Base-by-base conservation (phyloP, 53 echinoderm and acorn worm species). In the Henricia sp. region DNA sequence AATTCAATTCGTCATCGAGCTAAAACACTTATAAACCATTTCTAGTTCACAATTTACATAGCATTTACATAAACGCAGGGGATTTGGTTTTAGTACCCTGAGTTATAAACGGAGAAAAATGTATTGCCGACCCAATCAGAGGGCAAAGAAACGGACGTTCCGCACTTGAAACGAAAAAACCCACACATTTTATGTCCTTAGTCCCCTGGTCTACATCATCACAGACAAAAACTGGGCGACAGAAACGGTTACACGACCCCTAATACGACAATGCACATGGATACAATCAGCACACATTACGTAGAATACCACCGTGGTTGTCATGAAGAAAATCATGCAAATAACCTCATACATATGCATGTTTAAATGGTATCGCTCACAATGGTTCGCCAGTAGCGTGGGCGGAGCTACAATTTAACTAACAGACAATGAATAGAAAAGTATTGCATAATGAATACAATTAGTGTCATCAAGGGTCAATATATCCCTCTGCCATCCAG, bases 191-290 rank as follows among this genome's bases (percentile, higher is more conserved):
- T n/a, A n/a, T n/a, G n/a, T n/a, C n/a, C n/a, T n/a, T n/a, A n/a
- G n/a, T n/a, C n/a, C n/a, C n/a, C n/a, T n/a, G n/a, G 13, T 56
- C 56, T 25, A 56, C 3, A 27, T 53, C 17, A 50, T 19, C n/a
- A 50, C 0, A 41, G 12, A 24, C 54, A 35, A 6, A 42, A 57
- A 34, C 57, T 76, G 59, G 59, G 59, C 24, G 36, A 80, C 43
- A 44, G 80, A 64, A 32, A 64, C 46, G 80, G 50, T 64, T 48
- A 57, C 46, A 63, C 19, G 64, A 80, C 80, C 80, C 80, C 64
- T 48, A 80, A 80, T 64, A 63, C 62, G 80, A 80, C 80, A 62
- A 40, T n/a, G 5, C 6, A 37, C 69, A 48, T 11, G 9, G 9
- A n/a, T n/a, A n/a, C n/a, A n/a, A n/a, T n/a, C n/a, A n/a, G n/a